A percentile compares a stretch with the other conserved stretches of the same genome.
Evolutionary conservation across 2,797 vertebrate genomes (phyloP).

Genomic region (Alfaro cultratus): DNA sequence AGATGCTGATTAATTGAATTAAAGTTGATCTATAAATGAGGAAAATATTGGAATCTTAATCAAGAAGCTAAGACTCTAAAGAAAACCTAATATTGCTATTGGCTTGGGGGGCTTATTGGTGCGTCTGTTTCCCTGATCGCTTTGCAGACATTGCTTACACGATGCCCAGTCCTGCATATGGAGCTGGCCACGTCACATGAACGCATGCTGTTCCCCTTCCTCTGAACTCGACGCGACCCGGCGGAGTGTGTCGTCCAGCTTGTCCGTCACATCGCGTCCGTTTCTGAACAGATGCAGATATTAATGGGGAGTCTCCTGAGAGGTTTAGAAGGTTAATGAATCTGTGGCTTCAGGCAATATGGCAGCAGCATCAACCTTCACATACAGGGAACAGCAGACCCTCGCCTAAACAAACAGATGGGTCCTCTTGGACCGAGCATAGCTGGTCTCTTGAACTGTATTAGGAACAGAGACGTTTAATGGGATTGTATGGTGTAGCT

Average conservation of each 20-base stretch:
- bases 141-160: constrained; percentile 53
- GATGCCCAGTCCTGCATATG: constrained; percentile 31
- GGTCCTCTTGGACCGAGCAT: constrained; percentile 47
- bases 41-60: background rate
- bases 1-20: background rate
- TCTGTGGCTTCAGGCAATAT: constrained; percentile 74
- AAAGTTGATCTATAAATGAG: background rate
- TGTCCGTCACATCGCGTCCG: constrained; percentile 48
- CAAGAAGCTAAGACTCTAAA: background rate
- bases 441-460: constrained; percentile 24
- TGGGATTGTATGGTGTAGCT: constrained; percentile 26
- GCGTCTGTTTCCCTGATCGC: constrained; percentile 38
- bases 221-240: constrained; percentile 62
- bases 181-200: constrained; percentile 38
- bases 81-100: background rate
- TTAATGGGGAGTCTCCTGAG: constrained; percentile 65
- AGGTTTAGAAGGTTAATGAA: constrained; percentile 73
- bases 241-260: constrained; percentile 32
- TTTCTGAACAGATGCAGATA: constrained; percentile 73
- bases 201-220: constrained; percentile 34
- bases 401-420: constrained; percentile 66
- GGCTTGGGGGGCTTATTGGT: background rate
- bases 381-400: constrained; percentile 55
- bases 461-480: constrained; percentile 41
- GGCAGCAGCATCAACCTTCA: constrained; percentile 63